Conservation (phyloP, 2,113 vertebrate genomes). For the Riparia riparia region DNA sequence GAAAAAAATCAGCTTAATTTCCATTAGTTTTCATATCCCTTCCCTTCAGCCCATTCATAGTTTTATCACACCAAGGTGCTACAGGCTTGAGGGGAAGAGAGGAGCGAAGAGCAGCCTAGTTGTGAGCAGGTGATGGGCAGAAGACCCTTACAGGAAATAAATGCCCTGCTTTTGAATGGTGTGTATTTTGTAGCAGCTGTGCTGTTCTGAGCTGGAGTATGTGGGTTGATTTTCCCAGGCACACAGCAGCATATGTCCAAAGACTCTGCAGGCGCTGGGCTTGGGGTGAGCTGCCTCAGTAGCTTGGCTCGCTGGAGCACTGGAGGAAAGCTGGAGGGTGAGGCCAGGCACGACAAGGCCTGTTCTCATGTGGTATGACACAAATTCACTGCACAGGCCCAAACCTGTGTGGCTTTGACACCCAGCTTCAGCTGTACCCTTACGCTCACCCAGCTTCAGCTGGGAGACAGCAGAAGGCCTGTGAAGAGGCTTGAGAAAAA, state of each 20-base stretch:
- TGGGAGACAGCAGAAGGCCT: not conserved
- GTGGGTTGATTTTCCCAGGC: accelerated
- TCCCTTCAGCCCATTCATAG: not conserved
- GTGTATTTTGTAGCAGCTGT: not conserved
- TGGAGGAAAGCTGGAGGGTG: not conserved
- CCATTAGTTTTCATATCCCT: not conserved
- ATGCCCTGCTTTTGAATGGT: not conserved
- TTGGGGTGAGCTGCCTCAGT: not conserved
- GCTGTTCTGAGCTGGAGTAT: not conserved
- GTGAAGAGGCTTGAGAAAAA: not conserved
- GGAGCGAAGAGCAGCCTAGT: not conserved
- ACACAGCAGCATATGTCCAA: accelerated
- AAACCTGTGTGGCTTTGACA: slow-evolving; percentile 13
- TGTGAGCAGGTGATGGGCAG: not conserved
- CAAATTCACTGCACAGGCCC: not conserved
- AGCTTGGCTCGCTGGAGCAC: not conserved
- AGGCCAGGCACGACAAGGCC: slow-evolving; percentile 18
- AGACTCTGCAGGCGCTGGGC: not conserved
- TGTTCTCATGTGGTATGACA: not conserved
- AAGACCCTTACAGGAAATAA: not conserved
- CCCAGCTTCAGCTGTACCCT: not conserved
- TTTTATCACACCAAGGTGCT: accelerated
- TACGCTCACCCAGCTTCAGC: not conserved
- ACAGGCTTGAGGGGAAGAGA: accelerated
- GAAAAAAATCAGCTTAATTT: not conserved